Percentiles rank a stretch among this genome's conserved stretches.
phyloP scores from a whole-genome alignment of 2,113 vertebrate genomes.

The Rana temporaria region DNA sequence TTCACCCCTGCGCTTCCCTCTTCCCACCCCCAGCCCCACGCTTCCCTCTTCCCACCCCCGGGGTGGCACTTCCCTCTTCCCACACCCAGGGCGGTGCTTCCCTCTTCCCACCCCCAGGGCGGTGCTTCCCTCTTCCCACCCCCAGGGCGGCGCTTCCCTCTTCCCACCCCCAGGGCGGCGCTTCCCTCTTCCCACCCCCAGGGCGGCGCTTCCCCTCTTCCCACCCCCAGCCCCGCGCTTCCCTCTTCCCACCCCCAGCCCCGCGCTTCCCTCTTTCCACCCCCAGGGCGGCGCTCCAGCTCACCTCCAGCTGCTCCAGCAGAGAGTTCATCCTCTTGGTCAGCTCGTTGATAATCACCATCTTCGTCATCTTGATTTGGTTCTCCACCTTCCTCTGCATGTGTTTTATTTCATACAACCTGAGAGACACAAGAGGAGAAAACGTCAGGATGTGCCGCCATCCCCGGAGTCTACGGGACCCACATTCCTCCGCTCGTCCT shows the following conservation, averaged over 20 bases:
- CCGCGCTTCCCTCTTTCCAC: background rate
- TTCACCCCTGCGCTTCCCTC: constrained; percentile 55
- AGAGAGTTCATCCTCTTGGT: constrained; percentile 93
- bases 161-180: background rate
- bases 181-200: background rate
- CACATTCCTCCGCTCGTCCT: too few species aligned
- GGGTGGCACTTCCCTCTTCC: background rate
- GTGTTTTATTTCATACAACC: constrained; percentile 92
- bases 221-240: too few species aligned
- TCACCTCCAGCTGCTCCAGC: constrained; percentile 96
- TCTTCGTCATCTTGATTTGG: constrained; percentile 98
- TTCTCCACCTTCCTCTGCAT: constrained; percentile 93
- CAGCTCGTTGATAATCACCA: constrained; percentile 96
- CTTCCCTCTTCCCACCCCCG: background rate
- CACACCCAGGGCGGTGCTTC: too few species aligned
- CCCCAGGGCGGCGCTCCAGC: constrained; percentile 35
- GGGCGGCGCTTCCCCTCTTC: background rate
- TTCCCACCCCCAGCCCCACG: background rate
- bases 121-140: too few species aligned
- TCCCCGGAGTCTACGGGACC: too few species aligned
- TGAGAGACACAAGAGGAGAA: constrained; percentile 58
- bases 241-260: too few species aligned
- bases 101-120: background rate
- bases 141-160: background rate
- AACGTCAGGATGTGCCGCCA: too few species aligned